A percentile compares a stretch with the other conserved stretches of the same genome.
Conservation (phyloP, 2,113 vertebrate species). For the Castor canadensis region DNA sequence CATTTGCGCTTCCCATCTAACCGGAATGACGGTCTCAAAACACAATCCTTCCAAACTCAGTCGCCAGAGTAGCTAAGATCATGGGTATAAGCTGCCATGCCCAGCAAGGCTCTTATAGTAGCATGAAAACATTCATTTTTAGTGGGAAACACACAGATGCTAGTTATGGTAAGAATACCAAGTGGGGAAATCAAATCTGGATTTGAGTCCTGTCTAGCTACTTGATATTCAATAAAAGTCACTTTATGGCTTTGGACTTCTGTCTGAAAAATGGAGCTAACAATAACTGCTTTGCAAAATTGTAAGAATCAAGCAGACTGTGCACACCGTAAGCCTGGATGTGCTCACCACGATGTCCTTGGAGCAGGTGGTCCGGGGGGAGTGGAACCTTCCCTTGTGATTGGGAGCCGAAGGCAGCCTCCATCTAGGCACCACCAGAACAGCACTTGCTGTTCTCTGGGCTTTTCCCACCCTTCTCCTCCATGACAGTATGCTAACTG, state of each 20-base stretch:
- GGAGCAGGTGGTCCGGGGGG: not conserved
- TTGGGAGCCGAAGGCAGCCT: not conserved
- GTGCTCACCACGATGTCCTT: accelerated
- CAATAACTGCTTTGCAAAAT: not conserved
- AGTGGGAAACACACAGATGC: not conserved
- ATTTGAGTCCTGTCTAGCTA: not conserved
- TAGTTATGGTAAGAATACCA: not conserved
- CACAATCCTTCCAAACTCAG: no score
- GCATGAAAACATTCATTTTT: not conserved
- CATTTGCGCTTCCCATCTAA: no score
- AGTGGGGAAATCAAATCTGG: no score
- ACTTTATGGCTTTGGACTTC: not conserved
- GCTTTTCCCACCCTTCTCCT: not conserved
- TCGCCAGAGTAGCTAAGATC: no score
- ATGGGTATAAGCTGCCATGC: no score
- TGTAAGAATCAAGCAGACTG: not conserved
- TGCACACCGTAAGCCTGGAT: accelerated
- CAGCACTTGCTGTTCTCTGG: not conserved
- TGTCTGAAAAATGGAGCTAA: not conserved
- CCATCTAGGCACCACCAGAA: not conserved
- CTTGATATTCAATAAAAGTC: not conserved
- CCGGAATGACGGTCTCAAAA: no score
- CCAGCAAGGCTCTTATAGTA: not conserved
- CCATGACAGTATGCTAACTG: not conserved
- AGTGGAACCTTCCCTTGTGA: not conserved